Evolutionary conservation across 30 jellyfish, hydroid and myxozoan genomes (phyloP), one percentile per base, ranked within the genome.

Genomic region (Cassiopea xamachana): DNA sequence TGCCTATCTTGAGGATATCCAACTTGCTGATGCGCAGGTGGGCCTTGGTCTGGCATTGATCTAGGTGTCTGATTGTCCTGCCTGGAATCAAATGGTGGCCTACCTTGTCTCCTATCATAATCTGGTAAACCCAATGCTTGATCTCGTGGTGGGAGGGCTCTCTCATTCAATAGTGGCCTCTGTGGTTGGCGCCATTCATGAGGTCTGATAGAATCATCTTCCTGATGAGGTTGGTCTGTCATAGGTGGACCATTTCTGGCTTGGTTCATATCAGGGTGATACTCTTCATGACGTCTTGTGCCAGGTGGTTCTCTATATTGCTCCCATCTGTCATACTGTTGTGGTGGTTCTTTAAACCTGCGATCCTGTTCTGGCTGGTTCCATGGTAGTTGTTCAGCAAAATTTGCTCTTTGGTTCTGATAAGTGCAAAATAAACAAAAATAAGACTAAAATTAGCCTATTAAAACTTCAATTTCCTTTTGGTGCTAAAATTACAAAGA

Each of bases 31-130:
- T 82, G 90, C n/a, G 74, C 90, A 46, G 80, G 90, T 5, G 18
- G 90, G 43, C 90, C 90, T 67, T 69, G 90, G 46, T 82, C 80
- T 8, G 82, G 51, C 12, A 67, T 59, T 18, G 15, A 62, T 51
- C 74, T 51, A 9, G 77, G 61, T 60, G 69, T 70, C 50, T 39
- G 90, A 10, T 47, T 69, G 48, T 78, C 75, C 60, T 50, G 73
- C 13, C 75, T 64, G 5, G 77, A 43, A 78, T 78, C 87, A 78
- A 64, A 64, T 9, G 87, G 77, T 7, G 75, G 87, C 49, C 74
- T 16, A 18, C 16, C 73, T 51, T 50, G 73, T 10, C 67, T 18
- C 39, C 84, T 75, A 7, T 75, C 84, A n/a, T 27, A 27, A 15
- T 43, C 84, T 46, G 84, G 84, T 19, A 45, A 43, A 60, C 51